phyloP scores from a whole-genome alignment of 2,113 vertebrate species.

The Galbula dea region DNA sequence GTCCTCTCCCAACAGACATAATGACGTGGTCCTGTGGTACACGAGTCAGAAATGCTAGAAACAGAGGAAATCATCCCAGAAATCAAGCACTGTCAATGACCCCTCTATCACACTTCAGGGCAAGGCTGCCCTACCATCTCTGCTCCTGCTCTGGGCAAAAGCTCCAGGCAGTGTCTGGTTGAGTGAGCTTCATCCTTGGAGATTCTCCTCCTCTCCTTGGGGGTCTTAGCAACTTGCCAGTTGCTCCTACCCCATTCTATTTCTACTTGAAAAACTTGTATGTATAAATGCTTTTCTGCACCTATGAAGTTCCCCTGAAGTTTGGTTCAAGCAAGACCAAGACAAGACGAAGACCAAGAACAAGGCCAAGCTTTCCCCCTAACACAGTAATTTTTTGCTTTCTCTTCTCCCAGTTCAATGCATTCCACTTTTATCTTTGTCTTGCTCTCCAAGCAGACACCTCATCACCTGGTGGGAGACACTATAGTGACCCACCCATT shows the following conservation, averaged over 20 bases:
- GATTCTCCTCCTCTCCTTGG: neutral
- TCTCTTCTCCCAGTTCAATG: neutral
- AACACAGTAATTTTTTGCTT: neutral
- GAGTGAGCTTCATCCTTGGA: neutral
- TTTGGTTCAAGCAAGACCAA: neutral
- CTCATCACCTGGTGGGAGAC: neutral
- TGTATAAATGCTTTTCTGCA: neutral
- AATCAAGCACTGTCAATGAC: accelerated
- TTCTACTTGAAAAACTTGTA: neutral
- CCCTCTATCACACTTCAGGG: neutral
- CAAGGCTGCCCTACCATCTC: neutral
- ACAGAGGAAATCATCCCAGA: neutral
- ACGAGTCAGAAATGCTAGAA: neutral
- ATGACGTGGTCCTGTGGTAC: accelerated
- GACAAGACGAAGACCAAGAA: neutral
- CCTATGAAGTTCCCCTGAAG: neutral
- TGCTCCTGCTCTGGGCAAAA: neutral
- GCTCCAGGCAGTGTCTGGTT: neutral
- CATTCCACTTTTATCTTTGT: neutral
- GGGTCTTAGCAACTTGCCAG: neutral
- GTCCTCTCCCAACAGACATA: neutral
- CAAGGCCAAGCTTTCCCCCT: neutral
- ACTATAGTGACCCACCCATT: neutral
- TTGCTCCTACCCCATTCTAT: neutral
- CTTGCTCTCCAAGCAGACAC: neutral